phyloP scores from a whole-genome alignment of 2,888 invertebrate genomes.

The Linnaemya vulpina region DNA sequence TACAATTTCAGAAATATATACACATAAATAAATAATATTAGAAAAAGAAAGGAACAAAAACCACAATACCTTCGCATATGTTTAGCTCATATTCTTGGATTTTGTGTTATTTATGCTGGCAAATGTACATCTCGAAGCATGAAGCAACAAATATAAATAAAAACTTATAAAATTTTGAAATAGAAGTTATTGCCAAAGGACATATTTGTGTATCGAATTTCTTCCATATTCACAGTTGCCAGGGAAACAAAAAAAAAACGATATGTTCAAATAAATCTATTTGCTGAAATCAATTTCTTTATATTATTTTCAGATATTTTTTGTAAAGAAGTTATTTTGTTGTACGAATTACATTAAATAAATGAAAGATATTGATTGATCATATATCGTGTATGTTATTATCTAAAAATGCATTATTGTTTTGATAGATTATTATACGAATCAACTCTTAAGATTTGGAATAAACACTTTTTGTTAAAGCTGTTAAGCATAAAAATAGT shows the following conservation, averaged over 20 bases:
- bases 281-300: not conserved
- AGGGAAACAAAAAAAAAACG: too few species aligned
- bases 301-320: too few species aligned
- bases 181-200: constrained; percentile 58
- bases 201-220: constrained; percentile 62
- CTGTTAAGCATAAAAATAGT: too few species aligned
- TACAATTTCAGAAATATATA: constrained; percentile 1
- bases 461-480: too few species aligned
- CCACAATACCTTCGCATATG: constrained; percentile 27
- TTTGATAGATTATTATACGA: too few species aligned
- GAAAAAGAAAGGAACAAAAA: constrained; percentile 16
- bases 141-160: not conserved
- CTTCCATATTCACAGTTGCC: constrained; percentile 1
- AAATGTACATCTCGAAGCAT: constrained; percentile 7
- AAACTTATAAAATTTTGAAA: constrained; percentile 40
- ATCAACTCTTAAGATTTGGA: too few species aligned
- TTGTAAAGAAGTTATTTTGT: too few species aligned
- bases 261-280: not conserved
- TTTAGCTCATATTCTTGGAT: constrained; percentile 13
- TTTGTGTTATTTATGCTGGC: constrained; percentile 31
- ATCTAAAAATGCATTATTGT: too few species aligned
- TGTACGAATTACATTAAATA: too few species aligned
- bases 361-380: too few species aligned
- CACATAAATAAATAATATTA: not conserved
- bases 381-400: too few species aligned